Evolutionary conservation across 2,888 invertebrate genomes (phyloP), one percentile per base, ranked within the genome.

Genomic region (Teleogryllus oceanicus): DNA sequence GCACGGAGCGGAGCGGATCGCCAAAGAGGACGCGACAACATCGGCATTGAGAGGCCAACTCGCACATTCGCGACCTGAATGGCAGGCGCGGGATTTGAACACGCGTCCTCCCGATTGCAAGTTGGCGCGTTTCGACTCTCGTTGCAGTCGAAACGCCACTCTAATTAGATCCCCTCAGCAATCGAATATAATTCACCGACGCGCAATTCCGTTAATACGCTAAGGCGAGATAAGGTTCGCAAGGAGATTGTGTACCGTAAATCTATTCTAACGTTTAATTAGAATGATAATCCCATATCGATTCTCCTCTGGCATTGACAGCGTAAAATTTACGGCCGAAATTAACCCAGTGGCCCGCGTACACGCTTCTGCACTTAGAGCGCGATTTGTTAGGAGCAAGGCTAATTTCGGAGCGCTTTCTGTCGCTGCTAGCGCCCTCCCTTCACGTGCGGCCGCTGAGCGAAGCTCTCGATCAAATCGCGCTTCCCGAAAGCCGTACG

Each of bases 141-240:
- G 37, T 37, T 37, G 37, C 37, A 37, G 37, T 37, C 37, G 37
- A 37, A 37, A 37, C 62, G 62, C n/a, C 62, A 13, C n/a, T n/a
- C 62, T 62, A 62, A 62, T 62, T 62, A 62, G 62, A 62, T 62
- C 16, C n/a, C 62, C n/a, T 62, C 37, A 5, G 62, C 62, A 62
- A 18, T 62, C 12, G 62, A 13, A 62, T 62, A 62, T 62, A 62
- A 62, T 62, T 62, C 8, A 62, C 62, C 13, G 62, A 62, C n/a
- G 62, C 62, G 62, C 62, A 13, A 62, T 62, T n/a, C 13, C 62
- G n/a, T n/a, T 62, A 62, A 62, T 62, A 62, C 62, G 13, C 16
- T 62, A 62, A 62, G 62, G 62, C 62, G 62, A 62, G 62, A 62
- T 62, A 62, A 62, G 62, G 62, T 62, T 62, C n/a, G 62, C 62